phyloP scores from a whole-genome alignment of 1,140 invertebrate genomes.

The Heliconius hewitsoni region DNA sequence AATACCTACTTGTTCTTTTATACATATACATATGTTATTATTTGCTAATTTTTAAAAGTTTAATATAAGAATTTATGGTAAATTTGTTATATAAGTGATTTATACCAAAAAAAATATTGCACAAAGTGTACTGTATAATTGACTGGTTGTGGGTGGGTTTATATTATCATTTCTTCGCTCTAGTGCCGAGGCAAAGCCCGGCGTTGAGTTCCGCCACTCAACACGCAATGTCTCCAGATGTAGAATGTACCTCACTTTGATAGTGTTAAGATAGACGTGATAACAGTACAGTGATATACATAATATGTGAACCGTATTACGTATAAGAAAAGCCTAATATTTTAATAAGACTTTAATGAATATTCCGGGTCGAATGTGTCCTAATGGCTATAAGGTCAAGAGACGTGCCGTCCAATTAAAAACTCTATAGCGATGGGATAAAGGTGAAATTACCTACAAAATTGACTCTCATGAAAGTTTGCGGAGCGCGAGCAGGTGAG shows the following conservation, averaged over 20 bases:
- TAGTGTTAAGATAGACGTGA: neutral
- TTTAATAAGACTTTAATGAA: conserved; percentile 31
- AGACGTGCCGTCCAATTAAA: neutral
- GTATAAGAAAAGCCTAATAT: conserved; percentile 9
- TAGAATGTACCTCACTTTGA: neutral
- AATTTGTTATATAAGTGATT: neutral
- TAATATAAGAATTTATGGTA: neutral
- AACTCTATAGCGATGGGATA: neutral
- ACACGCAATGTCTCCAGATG: too few relatives aligned
- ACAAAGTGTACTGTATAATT: too few relatives aligned
- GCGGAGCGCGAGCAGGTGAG: conserved; percentile 43
- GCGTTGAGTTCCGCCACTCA: too few relatives aligned
- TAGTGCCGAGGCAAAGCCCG: too few relatives aligned
- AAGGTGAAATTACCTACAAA: neutral
- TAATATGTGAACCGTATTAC: neutral
- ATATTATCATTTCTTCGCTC: too few relatives aligned
- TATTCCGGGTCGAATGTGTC: conserved; percentile 22
- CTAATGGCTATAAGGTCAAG: conserved; percentile 26
- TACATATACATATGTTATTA: too few relatives aligned
- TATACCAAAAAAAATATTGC: too few relatives aligned
- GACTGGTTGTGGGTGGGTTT: too few relatives aligned
- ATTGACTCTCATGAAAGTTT: conserved; percentile 24
- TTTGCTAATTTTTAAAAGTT: neutral
- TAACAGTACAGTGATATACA: neutral
- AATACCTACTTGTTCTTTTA: too few relatives aligned